Base-by-base conservation (phyloP, 2,797 vertebrate genomes). In the Phrynocephalus forsythii region DNA sequence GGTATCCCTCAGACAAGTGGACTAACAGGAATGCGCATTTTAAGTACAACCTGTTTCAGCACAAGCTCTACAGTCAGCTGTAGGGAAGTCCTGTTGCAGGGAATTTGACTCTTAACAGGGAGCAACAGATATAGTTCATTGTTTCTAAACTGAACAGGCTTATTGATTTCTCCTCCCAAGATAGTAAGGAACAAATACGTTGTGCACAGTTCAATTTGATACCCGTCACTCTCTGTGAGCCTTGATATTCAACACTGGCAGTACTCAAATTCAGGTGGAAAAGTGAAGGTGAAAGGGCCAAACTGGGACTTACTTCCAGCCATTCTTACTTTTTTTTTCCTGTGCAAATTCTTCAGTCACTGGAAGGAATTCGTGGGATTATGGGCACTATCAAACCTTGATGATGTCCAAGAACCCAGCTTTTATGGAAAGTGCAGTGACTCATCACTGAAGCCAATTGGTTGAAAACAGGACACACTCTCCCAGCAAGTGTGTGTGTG, bases 91-190 rank as follows among this genome's bases (percentile, higher is more conserved):
- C 67, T 91, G 87, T 0, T n/a, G 18, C 67, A 92, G 87, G 66
- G 33, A n/a, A 52, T 15, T 30, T 67, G 66, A 66, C 33, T 78
- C n/a, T 83, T 38, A 20, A 72, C 72, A 33, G 26, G 83, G 69
- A 81, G 71, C 79, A 20, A 1, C 30, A 28, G 11, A 1, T 84
- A 26, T 67, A 86, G 56, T 83, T 94, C 26, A 38, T 84, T 85
- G 69, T 82, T 90, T 44, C 71, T 87, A 82, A 86, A 60, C 80
- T 90, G 80, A 93, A 60, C 84, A 86, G 30, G 18, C n/a, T n/a
- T 84, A 72, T 86, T 91, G 88, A 85, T 90, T 93, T 90, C 16
- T 28, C 16, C 16, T 16, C 20, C 50, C 15, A 20, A 86, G 50
- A 44, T 89, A 78, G 69, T 44, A 22, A 79, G 33, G 80, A 44